Evolutionary conservation across 2,797 vertebrate species (phyloP).

Genomic region (Picus viridis): DNA sequence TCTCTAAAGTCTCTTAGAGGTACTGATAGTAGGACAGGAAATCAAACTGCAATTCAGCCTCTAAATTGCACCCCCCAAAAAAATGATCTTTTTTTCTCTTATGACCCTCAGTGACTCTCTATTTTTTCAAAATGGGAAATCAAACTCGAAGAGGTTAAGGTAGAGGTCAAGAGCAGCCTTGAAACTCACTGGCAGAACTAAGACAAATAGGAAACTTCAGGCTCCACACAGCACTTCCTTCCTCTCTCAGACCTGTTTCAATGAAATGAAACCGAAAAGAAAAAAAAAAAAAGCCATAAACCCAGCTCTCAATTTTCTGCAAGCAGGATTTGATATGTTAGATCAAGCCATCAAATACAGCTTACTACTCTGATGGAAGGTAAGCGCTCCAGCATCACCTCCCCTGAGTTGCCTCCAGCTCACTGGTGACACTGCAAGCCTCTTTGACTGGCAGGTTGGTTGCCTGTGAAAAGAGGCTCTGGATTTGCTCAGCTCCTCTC

Average conservation of each 20-base stretch:
- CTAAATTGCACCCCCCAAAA: background rate
- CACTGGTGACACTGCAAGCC: background rate
- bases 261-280: background rate
- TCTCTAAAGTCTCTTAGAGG: background rate
- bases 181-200: background rate
- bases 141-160: background rate
- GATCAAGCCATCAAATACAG: constrained; percentile 3
- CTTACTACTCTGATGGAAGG: background rate
- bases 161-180: background rate
- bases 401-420: background rate
- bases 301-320: background rate
- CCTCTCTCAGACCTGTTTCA: constrained; percentile 29
- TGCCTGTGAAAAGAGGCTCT: background rate
- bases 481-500: background rate
- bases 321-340: constrained; percentile 3
- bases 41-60: background rate
- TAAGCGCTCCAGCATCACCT: background rate
- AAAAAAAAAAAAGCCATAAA: background rate
- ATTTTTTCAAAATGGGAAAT: constrained; percentile 14
- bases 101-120: background rate
- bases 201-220: constrained; percentile 28
- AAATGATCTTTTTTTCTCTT: background rate
- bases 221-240: constrained; percentile 3
- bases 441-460: background rate
- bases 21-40: background rate